Evolutionary conservation across 2,888 invertebrate species (phyloP).

Genomic region (Pimpla rufipes): DNA sequence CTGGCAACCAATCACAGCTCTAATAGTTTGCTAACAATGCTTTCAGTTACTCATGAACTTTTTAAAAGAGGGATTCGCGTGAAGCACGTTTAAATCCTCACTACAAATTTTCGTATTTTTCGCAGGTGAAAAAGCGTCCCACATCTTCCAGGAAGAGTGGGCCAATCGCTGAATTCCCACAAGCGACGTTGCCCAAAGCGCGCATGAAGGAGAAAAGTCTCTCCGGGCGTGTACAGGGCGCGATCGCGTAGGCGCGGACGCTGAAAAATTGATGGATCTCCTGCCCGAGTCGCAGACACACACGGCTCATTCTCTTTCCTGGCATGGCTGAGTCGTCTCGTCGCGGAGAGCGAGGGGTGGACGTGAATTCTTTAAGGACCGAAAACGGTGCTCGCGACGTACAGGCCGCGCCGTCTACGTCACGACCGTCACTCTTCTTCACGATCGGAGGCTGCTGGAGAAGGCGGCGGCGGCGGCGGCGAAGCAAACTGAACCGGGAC

Average conservation of each 20-base stretch:
- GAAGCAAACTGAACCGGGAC: not conserved
- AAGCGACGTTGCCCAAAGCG: not conserved
- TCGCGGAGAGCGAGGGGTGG: slow-evolving; percentile 3
- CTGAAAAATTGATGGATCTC: slow-evolving; percentile 53
- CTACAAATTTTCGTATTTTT: too few species aligned
- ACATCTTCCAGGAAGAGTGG: not conserved
- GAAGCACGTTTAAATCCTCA: too few species aligned
- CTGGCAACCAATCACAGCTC: too few species aligned
- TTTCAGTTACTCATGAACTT: too few species aligned
- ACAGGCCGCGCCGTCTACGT: slow-evolving; percentile 29
- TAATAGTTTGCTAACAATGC: too few species aligned
- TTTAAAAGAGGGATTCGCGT: too few species aligned
- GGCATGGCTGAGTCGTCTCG: not conserved
- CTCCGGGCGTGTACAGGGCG: not conserved
- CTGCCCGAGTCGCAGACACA: not conserved
- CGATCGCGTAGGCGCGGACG: slow-evolving; percentile 12
- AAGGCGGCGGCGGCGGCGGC: too few species aligned
- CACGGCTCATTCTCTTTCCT: slow-evolving; percentile 19
- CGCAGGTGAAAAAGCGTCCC: too few species aligned
- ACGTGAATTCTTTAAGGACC: slow-evolving; percentile 57
- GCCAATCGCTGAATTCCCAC: not conserved
- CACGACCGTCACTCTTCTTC: slow-evolving; percentile 42
- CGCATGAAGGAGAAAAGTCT: not conserved
- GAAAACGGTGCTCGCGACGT: slow-evolving; percentile 25
- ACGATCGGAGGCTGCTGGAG: slow-evolving; percentile 32